Evolutionary conservation across 2,797 vertebrate genomes (phyloP).

Genomic region (Chloroceryle inda): DNA sequence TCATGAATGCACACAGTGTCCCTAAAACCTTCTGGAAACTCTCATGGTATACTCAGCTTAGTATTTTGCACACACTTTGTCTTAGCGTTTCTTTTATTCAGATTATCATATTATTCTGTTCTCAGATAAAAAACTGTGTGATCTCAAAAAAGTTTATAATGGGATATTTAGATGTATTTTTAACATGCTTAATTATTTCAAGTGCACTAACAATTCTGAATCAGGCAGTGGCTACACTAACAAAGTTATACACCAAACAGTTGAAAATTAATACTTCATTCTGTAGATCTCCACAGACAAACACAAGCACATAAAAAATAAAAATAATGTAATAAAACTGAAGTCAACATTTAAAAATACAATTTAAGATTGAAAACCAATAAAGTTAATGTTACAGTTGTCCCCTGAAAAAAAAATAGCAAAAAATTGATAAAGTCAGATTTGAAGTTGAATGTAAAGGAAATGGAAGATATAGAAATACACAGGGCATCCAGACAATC

Average conservation of each 20-base stretch:
- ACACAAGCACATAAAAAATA: not conserved
- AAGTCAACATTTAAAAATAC: not conserved
- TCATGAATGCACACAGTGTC: not conserved
- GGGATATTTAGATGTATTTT: not conserved
- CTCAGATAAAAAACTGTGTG: not conserved
- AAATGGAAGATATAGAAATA: not conserved
- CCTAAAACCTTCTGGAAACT: not conserved
- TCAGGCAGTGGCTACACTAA: not conserved
- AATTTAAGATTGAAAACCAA: not conserved
- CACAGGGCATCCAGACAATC: not conserved
- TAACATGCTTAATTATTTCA: not conserved
- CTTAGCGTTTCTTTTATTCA: not conserved
- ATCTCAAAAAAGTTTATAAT: conserved; percentile 8
- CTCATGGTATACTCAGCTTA: not conserved
- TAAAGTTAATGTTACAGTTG: not conserved
- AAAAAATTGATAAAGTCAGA: not conserved
- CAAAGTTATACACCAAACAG: not conserved
- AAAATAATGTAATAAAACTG: not conserved
- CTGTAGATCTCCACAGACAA: not conserved
- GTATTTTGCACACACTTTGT: not conserved
- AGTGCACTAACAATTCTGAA: not conserved
- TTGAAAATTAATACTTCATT: not conserved
- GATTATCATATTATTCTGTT: not conserved
- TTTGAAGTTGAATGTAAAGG: not conserved
- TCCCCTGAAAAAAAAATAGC: not conserved